Conservation (phyloP, 2,888 invertebrate species). For the Stramonita haemastoma region DNA sequence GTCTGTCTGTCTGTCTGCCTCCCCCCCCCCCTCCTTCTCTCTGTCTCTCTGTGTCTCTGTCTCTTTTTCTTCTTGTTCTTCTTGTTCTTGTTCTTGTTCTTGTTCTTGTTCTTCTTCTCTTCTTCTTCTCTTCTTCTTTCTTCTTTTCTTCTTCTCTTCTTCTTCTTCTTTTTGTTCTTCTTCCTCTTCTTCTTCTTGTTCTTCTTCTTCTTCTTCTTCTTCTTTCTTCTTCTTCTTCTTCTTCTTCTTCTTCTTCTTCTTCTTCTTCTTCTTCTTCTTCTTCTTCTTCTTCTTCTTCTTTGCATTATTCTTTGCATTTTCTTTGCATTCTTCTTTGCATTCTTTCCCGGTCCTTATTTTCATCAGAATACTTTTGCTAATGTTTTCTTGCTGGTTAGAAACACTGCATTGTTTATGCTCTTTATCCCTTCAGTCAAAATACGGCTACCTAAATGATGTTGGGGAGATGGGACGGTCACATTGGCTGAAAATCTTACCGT, state of each 20-base stretch:
- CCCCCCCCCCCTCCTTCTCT: no score
- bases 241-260: not conserved
- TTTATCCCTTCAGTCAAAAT: no score
- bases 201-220: not conserved
- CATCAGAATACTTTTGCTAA: not conserved
- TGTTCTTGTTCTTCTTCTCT: constrained; percentile 3
- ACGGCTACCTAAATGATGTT: no score
- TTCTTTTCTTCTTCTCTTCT: not conserved
- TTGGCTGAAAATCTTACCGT: no score
- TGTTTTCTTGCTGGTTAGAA: no score
- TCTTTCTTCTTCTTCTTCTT: not conserved
- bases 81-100: not conserved
- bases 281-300: not conserved
- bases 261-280: not conserved
- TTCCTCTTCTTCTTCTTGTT: not conserved
- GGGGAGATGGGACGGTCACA: no score
- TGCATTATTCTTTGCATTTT: not conserved
- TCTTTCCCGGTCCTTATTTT: not conserved
- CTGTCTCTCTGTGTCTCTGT: not conserved
- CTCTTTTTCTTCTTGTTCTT: not conserved
- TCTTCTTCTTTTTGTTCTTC: not conserved
- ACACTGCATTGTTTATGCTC: no score
- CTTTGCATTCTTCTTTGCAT: not conserved
- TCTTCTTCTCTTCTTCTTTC: not conserved
- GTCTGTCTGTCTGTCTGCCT: not conserved